Percentiles rank a stretch among this genome's conserved stretches.
Evolutionary conservation across 2,888 invertebrate genomes (phyloP).

Genomic region (Onchidella celtica): DNA sequence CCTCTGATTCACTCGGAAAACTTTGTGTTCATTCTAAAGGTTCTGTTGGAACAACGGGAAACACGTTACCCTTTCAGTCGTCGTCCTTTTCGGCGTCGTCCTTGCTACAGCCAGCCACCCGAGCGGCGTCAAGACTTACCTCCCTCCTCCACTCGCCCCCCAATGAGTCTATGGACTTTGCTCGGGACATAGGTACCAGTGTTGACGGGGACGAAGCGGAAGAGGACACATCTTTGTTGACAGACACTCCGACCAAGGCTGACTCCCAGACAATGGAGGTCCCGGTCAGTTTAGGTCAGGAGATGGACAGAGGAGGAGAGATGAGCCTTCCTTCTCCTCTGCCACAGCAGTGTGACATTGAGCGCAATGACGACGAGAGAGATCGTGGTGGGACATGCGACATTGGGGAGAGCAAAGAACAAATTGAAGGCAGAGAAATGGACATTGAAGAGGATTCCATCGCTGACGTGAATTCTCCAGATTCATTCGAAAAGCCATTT

Average conservation of each 20-base stretch:
- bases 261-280: background rate
- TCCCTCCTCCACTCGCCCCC: constrained; percentile 41
- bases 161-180: constrained; percentile 41
- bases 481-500: background rate
- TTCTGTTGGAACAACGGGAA: background rate
- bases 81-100: background rate
- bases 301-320: constrained; percentile 36
- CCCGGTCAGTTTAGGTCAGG: background rate
- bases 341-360: background rate
- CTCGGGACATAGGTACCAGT: constrained; percentile 37
- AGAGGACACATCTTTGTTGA: background rate
- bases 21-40: background rate
- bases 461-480: background rate
- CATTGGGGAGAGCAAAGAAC: background rate
- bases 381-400: background rate
- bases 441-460: background rate
- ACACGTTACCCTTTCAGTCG: background rate
- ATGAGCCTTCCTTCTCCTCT: background rate
- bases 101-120: constrained; percentile 21
- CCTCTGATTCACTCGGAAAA: background rate
- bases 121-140: constrained; percentile 27
- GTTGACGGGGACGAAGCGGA: constrained; percentile 35
- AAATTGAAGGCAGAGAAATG: background rate
- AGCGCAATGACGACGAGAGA: background rate
- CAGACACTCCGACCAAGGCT: background rate